Conservation (phyloP, 2,113 vertebrate genomes). For the Phyllostomus hastatus region DNA sequence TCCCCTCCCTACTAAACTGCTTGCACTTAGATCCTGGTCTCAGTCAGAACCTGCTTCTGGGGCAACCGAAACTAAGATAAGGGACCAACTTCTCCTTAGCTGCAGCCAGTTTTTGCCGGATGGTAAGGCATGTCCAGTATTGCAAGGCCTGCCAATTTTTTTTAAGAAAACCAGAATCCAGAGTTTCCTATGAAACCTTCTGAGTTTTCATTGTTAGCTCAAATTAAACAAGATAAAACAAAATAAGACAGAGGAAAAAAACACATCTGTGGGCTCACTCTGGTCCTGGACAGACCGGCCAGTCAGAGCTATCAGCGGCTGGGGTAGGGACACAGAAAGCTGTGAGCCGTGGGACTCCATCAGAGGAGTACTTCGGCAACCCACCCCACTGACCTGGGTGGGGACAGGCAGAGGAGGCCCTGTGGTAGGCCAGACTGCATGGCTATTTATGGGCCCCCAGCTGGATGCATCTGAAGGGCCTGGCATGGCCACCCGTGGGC, state of each 20-base stretch:
- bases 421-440: accelerated
- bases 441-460: background rate
- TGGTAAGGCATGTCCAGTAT: background rate
- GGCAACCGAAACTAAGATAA: background rate
- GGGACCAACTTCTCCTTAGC: background rate
- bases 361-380: background rate
- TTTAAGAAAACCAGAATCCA: background rate
- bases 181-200: background rate
- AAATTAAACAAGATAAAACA: background rate
- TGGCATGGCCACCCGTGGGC: accelerated
- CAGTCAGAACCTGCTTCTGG: background rate
- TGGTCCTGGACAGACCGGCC: background rate
- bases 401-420: background rate
- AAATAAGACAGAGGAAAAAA: background rate
- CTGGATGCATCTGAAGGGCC: conserved; percentile 24
- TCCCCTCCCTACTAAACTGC: background rate
- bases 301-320: background rate
- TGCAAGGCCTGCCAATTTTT: background rate
- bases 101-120: background rate
- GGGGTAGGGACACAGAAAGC: accelerated
- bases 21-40: background rate
- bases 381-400: background rate
- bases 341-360: accelerated
- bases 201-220: background rate
- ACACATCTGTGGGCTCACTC: background rate